Evolutionary conservation across 2,797 vertebrate genomes (phyloP), one percentile per base, ranked within the genome.

Genomic region (Acipenser oxyrinchus): DNA sequence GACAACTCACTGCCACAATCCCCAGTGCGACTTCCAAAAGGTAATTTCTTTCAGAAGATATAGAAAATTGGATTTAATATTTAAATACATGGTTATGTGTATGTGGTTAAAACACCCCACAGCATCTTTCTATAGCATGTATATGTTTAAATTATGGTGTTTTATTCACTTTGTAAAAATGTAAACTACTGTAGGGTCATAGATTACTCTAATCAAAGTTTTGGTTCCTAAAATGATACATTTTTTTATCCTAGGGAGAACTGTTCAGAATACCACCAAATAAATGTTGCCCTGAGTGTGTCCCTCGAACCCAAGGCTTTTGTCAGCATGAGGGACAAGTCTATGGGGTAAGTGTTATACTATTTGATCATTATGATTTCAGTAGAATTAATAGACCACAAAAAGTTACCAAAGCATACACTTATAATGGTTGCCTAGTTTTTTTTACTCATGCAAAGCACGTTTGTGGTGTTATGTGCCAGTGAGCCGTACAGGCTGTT

Each of bases 231-330:
- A 37, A 37, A 37, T 37, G 62, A 10, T 70, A 11, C 49, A 12
- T 73, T 37, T 75, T 70, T 72, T 70, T 62, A 77, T 65, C 15
- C 51, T 50, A 98, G 95, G 94, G 94, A 1, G 91, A 95, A 71
- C 85, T 84, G 59, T 80, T 98, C 67, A 91, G 81, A 71, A 91
- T 96, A 73, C 79, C 87, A 9, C 79, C 92, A 73, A 93, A 91
- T 76, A 72, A 85, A 53, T 98, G 96, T 80, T 99, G 96, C 69
- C 96, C 96, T 0, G 82, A 90, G 71, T 99, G 96, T 69, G 71
- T 82, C 23, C 76, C 78, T 6, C 79, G 68, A 51, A 82, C 81
- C 0, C 69, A 84, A 48, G 89, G 81, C 51, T 90, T 83, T 72
- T 99, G 96, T 80, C 89, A 77, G 67, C 81, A 94, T 0, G 79